These are phyloP conservation scores for Stichopus chloronotus DNA, from an alignment of 35 echinoderm and acorn worm genomes.

Conservation along the genomic window DNA sequence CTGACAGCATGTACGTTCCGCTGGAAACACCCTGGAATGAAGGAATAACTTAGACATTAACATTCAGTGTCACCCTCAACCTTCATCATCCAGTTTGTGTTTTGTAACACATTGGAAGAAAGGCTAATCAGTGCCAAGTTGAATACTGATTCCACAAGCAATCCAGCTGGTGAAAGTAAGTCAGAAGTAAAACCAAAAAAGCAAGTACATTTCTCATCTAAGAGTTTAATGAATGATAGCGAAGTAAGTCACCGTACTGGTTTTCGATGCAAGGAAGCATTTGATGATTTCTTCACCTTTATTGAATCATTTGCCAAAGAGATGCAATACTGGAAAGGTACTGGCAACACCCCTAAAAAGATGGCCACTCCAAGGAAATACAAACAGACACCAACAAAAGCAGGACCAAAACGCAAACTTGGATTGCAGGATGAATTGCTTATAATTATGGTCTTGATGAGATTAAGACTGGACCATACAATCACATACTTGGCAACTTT, in stretches of 20 bases:
- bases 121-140: neutral
- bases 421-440: neutral
- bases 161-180: slow-evolving; percentile 4
- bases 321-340: neutral
- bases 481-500: neutral
- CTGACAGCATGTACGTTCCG: no score
- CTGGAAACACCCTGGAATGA: no score
- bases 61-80: no score
- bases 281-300: neutral
- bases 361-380: neutral
- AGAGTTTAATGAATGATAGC: neutral
- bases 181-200: neutral
- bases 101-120: neutral
- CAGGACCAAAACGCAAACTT: slow-evolving; percentile 23
- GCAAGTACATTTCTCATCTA: neutral
- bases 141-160: slow-evolving; percentile 2
- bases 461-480: neutral
- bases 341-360: neutral
- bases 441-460: neutral
- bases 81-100: no score
- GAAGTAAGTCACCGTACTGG: no score
- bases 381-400: neutral
- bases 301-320: neutral
- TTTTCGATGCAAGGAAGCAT: no score
- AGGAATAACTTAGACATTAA: no score